Base-by-base conservation (phyloP, 2,113 vertebrate genomes). In the Pluvianellus socialis region DNA sequence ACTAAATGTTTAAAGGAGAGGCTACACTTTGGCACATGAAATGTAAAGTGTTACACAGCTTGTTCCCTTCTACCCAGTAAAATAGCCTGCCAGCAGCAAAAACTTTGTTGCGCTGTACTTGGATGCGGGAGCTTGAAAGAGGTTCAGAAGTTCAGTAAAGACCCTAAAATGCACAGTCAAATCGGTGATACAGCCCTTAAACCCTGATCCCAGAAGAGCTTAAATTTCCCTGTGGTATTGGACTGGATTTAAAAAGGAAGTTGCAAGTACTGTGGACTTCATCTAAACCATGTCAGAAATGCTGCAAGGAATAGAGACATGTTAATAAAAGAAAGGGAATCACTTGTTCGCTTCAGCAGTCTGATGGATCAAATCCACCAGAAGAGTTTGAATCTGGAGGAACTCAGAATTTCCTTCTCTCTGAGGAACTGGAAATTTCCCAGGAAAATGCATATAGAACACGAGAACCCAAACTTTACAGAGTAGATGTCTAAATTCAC, bases 331-430 rank as follows among this genome's bases (percentile, higher is more conserved):
- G 23, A 49, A 61, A 49, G n/a, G 12, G 28, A 84, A 77, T 42
- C 13, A 6, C 19, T 84, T 12, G 2, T 55, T 86, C 1, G 0
- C 12, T 35, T 74, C 32, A 50, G 12, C 0, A 0, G 12, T 27
- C 47, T 66, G 21, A 49, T 28, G 52, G 44, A 44, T 27, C 0
- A 0, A 53, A 50, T 45, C 27, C 9, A 84, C 6, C 9, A 63
- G 35, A 83, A 70, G 12, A 80, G 3, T 3, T 9, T 15, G 7
- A 49, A 66, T 38, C 9, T 77, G 65, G 53, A 72, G 35, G 40
- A 28, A 73, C 6, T 35, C 30, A 44, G 44, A 68, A 88, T 59
- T 72, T 70, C 28, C 23, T 72, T 85, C 14, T 3, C 16, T 35
- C 50, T 47, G 26, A 80, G 32, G 17, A 92, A 62, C 24, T 38